Evolutionary conservation across 1,140 invertebrate species (phyloP).

Genomic region (Leptopilina boulardi): DNA sequence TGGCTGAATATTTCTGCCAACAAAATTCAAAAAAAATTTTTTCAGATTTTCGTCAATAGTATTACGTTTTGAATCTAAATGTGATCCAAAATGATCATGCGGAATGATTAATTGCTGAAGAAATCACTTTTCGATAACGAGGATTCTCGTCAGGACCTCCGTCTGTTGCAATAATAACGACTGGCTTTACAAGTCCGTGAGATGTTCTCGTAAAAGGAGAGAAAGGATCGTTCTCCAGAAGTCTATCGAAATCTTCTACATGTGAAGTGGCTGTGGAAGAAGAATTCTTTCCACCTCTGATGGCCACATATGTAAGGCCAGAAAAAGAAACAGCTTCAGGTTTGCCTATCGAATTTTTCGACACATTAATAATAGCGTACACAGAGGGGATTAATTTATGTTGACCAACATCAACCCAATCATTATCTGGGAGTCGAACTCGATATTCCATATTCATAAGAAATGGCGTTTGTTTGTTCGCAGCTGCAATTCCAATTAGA

Average conservation of each 20-base stretch:
- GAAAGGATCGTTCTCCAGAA: neutral
- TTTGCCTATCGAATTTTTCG: slow-evolving; percentile 51
- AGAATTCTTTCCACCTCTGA: too few relatives aligned
- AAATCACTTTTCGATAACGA: slow-evolving; percentile 26
- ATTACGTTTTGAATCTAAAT: neutral
- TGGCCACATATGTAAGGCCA: slow-evolving; percentile 51
- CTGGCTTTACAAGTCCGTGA: slow-evolving; percentile 45
- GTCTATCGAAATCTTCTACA: too few relatives aligned
- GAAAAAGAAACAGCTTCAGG: slow-evolving; percentile 58
- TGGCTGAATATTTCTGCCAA: neutral
- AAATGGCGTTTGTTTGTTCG: slow-evolving; percentile 63
- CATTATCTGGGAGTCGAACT: slow-evolving; percentile 59
- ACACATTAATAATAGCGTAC: slow-evolving; percentile 61
- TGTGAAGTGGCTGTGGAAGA: too few relatives aligned
- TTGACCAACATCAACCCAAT: slow-evolving; percentile 64
- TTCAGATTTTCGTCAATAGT: neutral
- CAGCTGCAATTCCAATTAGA: slow-evolving; percentile 67
- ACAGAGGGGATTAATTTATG: slow-evolving; percentile 69
- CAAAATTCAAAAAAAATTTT: neutral
- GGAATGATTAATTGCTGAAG: slow-evolving; percentile 1
- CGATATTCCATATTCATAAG: slow-evolving; percentile 68
- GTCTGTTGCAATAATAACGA: slow-evolving; percentile 37
- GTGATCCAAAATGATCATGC: neutral
- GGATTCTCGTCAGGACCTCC: slow-evolving; percentile 23
- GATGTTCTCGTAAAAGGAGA: slow-evolving; percentile 20